phyloP scores from a whole-genome alignment of 1,140 invertebrate genomes.

The Drosophila ogumai region DNA sequence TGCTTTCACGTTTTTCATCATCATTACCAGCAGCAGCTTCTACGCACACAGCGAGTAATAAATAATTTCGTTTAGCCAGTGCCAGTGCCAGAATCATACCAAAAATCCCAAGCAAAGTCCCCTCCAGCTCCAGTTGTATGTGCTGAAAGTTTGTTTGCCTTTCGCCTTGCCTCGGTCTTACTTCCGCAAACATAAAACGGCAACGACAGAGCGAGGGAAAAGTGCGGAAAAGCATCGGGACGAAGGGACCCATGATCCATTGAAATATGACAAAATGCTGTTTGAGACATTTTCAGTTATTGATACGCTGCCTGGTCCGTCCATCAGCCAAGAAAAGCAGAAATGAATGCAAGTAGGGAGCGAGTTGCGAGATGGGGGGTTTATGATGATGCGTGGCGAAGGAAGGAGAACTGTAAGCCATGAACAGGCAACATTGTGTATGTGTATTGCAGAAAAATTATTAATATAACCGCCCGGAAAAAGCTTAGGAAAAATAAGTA shows the following conservation, averaged over 20 bases:
- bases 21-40: conserved; percentile 72
- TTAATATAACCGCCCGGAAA: conserved; percentile 63
- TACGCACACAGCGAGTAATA: conserved; percentile 66
- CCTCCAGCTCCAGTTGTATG: conserved; percentile 54
- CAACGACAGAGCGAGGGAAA: not conserved
- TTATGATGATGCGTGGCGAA: conserved; percentile 50
- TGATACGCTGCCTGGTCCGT: conserved; percentile 66
- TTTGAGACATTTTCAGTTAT: conserved; percentile 84
- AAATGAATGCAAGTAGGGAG: conserved; percentile 70
- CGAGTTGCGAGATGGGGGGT: conserved; percentile 25
- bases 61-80: conserved; percentile 81
- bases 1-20: conserved; percentile 84
- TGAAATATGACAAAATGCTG: conserved; percentile 84
- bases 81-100: conserved; percentile 32
- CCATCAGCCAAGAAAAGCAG: conserved; percentile 45
- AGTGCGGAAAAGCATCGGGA: conserved; percentile 10
- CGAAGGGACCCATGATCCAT: conserved; percentile 43
- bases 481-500: conserved; percentile 16
- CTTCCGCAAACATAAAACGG: conserved; percentile 78
- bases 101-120: conserved; percentile 20
- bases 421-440: conserved; percentile 2
- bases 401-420: not conserved
- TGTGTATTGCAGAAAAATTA: conserved; percentile 56
- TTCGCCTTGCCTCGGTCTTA: conserved; percentile 51
- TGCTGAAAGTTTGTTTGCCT: conserved; percentile 78